Evolutionary conservation across 2,797 vertebrate species (phyloP), one percentile per base, ranked within the genome.

Genomic region (Cheirogaleus major): DNA sequence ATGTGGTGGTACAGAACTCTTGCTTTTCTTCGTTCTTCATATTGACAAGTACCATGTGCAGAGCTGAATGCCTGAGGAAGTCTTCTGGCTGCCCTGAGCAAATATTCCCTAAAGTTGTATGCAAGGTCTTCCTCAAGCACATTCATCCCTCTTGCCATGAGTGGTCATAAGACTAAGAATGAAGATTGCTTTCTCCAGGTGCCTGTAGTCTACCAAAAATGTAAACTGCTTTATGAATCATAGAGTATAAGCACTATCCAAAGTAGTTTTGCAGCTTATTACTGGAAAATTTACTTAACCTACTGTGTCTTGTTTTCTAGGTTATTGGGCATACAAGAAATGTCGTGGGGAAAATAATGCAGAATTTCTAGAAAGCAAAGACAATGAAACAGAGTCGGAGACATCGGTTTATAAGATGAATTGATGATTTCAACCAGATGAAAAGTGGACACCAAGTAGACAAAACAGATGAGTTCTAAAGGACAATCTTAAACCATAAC

Each of bases 301-400:
- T 81, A 55, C 3, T 84, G 20, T 97, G 48, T 96, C 45, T 89
- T 93, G 0, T 93, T 97, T 98, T 59, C 45, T 87, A 99, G 99
- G n/a, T 2, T 99, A 99, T 72, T 89, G 97, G 27, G 0, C 96
- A 52, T 98, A 99, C 92, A 98, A 93, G 98, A 98, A 94, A 86
- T 17, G 0, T 15, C 22, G 0, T 1, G 20, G 91, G n/a, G 98
- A 98, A 97, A 98, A 94, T 85, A 87, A 94, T 0, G 32, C 15
- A 38, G 97, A 98, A 43, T 14, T 97, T 0, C 70, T 88, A 86
- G 97, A 97, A 35, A 72, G 8, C n/a, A 92, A 91, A 89, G 95
- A 85, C 4, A 96, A 87, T 1, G 95, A 95, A 88, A 57, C 30
- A 0, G 93, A 97, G 25, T 6, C 97, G 0, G 10, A 1, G 0